Evolutionary conservation across 2,113 vertebrate species (phyloP), one percentile per base, ranked within the genome.

Genomic region (Cariama cristata): DNA sequence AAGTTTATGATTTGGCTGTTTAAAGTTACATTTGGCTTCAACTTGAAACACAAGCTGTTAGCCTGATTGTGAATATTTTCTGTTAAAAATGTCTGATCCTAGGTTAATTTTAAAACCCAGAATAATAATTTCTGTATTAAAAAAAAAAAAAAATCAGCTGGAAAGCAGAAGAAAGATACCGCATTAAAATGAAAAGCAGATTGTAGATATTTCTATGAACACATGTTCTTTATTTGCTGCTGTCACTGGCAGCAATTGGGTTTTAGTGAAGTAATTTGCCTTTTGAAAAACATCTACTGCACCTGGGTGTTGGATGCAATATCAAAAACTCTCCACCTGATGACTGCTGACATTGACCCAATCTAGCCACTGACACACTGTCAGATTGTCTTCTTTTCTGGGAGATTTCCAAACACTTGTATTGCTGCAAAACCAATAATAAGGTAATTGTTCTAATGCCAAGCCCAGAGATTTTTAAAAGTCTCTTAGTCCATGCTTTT

Each of bases 11-110:
- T 47, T 88, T 93, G 35, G 7, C 26, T 80, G 12, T 63, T 96
- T 52, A 80, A 86, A 59, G 15, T 69, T 72, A 69, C 7, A 53
- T 73, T 93, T 79, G 52, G 18, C 50, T 84, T 87, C 55, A 91
- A 74, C 77, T 73, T 58, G 69, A 92, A 91, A 79, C 19, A 56
- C n/a, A 91, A 89, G 33, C 55, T 93, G 47, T 93, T 96, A 93
- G 28, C 20, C 23, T 74, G 8, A 53, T 76, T 73, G 72, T 28
- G 76, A 22, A 6, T 49, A 45, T 82, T 89, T 63, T 3, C 16
- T 72, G 49, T 72, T 47, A 84, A 95, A 92, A 75, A 79, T 67
- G 17, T 45, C 21, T 92, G 56, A 86, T 79, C 20, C 7, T 47
- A 44, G 11, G 20, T 62, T 87, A 83, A 83, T 77, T 94, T 93